Base-by-base conservation (phyloP, 1,140 invertebrate species). In the Apis cerana region DNA sequence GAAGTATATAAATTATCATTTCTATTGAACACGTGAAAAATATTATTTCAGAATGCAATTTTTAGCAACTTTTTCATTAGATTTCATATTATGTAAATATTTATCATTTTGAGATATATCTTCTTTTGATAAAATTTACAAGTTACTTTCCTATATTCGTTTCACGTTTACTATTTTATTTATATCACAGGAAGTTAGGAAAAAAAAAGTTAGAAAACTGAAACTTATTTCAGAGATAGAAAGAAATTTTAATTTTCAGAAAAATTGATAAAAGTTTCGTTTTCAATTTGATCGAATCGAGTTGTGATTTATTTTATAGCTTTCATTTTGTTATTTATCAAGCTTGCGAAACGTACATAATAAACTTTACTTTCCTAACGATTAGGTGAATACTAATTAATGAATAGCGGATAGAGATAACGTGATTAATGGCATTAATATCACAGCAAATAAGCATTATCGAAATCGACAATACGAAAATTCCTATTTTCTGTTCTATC, bases 371-470 rank as follows among this genome's bases (percentile, higher is more conserved):
- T 69, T 33, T n/a, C 9, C 8, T n/a, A 62, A 50, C 61, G 64
- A 21, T 12, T 27, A 52, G 52, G 43, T 64, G 13, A 48, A 33
- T 33, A 72, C 56, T 83, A 88, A 90, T 90, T 89, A 90, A 90
- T 83, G 89, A 86, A 88, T 86, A 83, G 76, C 65, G 82, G 54
- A 86, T 78, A 67, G 79, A 43, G 54, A 43, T 69, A 78, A 50
- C 77, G 80, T 81, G 86, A 89, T 89, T 90, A 88, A 88, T 64
- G 80, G 59, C 62, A 70, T 81, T 85, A 79, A 78, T 72, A 69
- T 75, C 56, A 64, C 48, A 58, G 59, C 13, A 27, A 62, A 82
- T 67, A 43, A 43, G 33, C 33, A 68, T 68, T 62, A 80, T 62
- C 75, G 59, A 87, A 85, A 84, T 52, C 33, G 64, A 56, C 54